phyloP scores from a whole-genome alignment of 1,140 invertebrate species.

The Diabrotica undecimpunctata region DNA sequence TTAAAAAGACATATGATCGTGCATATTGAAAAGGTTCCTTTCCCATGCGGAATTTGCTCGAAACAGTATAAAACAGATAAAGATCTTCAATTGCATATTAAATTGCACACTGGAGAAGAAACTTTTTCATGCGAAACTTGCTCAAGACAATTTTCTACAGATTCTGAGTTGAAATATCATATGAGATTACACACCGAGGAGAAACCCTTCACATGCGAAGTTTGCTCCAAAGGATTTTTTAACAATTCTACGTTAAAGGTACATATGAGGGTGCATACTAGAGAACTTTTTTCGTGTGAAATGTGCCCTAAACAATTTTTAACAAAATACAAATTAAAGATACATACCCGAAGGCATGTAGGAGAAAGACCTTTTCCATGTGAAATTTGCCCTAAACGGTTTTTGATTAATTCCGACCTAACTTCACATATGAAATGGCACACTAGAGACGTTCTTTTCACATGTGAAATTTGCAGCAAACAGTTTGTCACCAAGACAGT shows the following conservation, averaged over 20 bases:
- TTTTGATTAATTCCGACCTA: background rate
- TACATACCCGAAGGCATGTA: background rate
- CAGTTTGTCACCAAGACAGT: constrained; percentile 41
- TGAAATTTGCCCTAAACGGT: background rate
- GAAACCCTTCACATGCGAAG: background rate
- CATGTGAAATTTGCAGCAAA: constrained; percentile 51
- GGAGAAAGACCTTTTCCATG: constrained; percentile 10
- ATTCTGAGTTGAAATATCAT: constrained; percentile 54
- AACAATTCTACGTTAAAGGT: no score
- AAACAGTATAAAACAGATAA: constrained; percentile 30
- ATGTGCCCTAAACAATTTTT: background rate
- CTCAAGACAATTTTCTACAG: constrained; percentile 50
- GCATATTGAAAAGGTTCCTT: no score
- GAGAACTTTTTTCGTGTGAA: background rate
- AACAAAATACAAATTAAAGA: no score
- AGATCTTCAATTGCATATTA: constrained; percentile 57
- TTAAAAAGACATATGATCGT: background rate
- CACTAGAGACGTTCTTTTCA: background rate
- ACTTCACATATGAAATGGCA: no score
- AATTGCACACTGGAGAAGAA: constrained; percentile 52
- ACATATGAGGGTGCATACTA: background rate
- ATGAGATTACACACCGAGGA: constrained; percentile 18
- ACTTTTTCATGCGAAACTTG: constrained; percentile 37
- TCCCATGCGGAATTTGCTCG: background rate
- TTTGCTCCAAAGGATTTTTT: background rate